Evolutionary conservation across 2,888 invertebrate genomes (phyloP), one percentile per base, ranked within the genome.

Genomic region (Strigamia crassipes): DNA sequence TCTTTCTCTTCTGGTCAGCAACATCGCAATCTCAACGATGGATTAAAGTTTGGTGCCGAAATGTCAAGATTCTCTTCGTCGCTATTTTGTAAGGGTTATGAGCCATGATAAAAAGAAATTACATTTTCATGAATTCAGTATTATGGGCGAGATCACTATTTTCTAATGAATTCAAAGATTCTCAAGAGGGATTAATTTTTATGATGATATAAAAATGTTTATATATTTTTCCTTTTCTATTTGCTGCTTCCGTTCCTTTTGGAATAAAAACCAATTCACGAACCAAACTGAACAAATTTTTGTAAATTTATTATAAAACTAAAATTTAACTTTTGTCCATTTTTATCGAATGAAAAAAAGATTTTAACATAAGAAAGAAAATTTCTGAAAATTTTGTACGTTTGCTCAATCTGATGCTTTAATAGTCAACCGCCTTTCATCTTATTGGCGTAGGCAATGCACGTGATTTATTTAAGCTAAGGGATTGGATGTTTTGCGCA

Each of bases 1-100:
- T 56, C 56, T 56, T 56, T 56, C 56, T 56, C 56, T 56, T 56
- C 56, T 56, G 56, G 56, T 56, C 56, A 56, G 56, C 56, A 4
- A 56, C 18, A n/a, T n/a, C 56, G 18, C 38, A 2, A 9, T 56
- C 2, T 15, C 9, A 8, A 56, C 56, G 21, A 56, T 18, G 6
- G 21, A 56, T 18, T 15, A 56, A 56, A 18, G 18, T 56, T 56
- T 56, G 18, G 56, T 18, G 56, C 56, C 56, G 56, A 46, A 38
- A 56, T 56, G 56, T 21, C n/a, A 18, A 56, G n/a, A 18, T 56
- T 56, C 56, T 9, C 21, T 21, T 18, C 56, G 15, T 56, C 21
- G 56, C 56, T 56, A 56, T 56, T 56, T 56, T 56, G 56, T 56
- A 56, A 56, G 56, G 56, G 56, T 56, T 56, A 56, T 56, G 56